These are phyloP conservation scores for Drosophila cognata DNA, from an alignment of 2,888 invertebrate species.

Conservation along the genomic window DNA sequence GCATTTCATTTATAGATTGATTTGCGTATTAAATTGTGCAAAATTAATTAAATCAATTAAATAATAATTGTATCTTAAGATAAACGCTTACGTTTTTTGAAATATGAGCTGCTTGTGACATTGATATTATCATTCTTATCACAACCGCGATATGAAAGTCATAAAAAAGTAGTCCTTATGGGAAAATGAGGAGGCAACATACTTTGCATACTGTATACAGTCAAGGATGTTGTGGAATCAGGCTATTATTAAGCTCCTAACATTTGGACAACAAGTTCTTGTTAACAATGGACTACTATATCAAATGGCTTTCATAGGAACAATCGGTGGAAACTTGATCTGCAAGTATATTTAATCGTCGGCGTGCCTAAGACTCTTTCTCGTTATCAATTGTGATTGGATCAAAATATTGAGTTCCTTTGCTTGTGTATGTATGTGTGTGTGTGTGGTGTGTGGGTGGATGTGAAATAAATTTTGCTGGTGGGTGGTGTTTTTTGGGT, in stretches of 20 bases:
- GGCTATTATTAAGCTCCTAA: neutral
- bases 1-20: neutral
- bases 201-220: neutral
- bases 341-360: neutral
- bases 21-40: neutral
- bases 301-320: neutral
- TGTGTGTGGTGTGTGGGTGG: conserved; percentile 3
- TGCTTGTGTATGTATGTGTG: neutral
- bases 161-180: neutral
- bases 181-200: neutral
- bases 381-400: conserved; percentile 7
- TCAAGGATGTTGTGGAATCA: neutral
- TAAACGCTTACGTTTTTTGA: neutral
- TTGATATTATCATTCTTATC: neutral
- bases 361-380: neutral
- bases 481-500: conserved; percentile 5
- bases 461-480: conserved; percentile 22
- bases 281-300: neutral
- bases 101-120: no score
- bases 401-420: conserved; percentile 13
- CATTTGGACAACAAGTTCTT: neutral
- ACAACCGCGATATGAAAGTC: neutral
- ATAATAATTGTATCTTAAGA: neutral
- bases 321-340: neutral
- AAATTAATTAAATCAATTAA: neutral